Evolutionary conservation across 2,797 vertebrate species (phyloP), one percentile per base, ranked within the genome.

Genomic region (Macropus fuliginosus): DNA sequence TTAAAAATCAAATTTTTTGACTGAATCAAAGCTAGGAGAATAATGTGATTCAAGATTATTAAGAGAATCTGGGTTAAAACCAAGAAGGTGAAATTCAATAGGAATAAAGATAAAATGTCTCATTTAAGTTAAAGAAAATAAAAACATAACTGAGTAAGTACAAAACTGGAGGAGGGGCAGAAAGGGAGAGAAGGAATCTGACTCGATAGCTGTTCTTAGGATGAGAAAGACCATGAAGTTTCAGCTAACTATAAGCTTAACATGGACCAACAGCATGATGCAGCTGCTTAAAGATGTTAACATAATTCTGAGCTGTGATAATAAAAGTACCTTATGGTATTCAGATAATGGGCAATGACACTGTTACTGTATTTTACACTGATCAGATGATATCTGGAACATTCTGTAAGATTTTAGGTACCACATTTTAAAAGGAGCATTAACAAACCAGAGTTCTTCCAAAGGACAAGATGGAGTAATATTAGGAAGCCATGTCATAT

Each of bases 211-310:
- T 91, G 3, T 91, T 74, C 66, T 91, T 57, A 89, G 2, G 14
- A 66, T 55, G 6, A 96, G 91, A 94, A 93, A 94, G 55, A 29
- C 13, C 92, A 46, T 57, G 12, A 87, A 50, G 8, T 66, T 66
- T 91, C 50, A 91, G 95, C 59, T 62, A 34, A 62, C 29, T 62
- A 62, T 62, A 92, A 91, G 55, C n/a, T 95, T 87, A 81, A 8
- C 94, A 95, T 89, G 50, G 93, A 95, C 92, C 55, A 95, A 93
- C n/a, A 16, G 54, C 28, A 92, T 57, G n/a, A 92, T 94, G 66
- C 91, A 91, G 91, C 92, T 94, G 14, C 40, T 93, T 62, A 13
- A 9, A 81, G 56, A 94, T n/a, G 34, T 18, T 66, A 54, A 92
- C 87, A 55, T 90, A 52, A 74, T 74, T 28, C 92, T 94, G 66